A percentile compares a stretch with the other conserved stretches of the same genome.
Conservation (phyloP, 2,888 invertebrate genomes). For the Cynaeus angustus region DNA sequence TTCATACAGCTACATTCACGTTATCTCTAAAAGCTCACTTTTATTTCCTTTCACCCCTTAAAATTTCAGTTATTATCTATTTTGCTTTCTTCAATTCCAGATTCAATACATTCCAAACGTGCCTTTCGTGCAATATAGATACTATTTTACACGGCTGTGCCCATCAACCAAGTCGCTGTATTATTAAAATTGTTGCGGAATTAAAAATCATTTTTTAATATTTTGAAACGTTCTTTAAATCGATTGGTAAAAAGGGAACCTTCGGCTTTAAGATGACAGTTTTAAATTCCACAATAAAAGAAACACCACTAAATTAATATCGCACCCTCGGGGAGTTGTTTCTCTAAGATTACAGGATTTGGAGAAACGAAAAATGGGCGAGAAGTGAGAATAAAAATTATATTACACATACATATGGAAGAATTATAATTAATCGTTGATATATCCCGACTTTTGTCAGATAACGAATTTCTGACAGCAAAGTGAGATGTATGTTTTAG, state of each 20-base stretch:
- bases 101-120: constrained; percentile 35
- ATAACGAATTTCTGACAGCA: too few relatives aligned
- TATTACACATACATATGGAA: too few relatives aligned
- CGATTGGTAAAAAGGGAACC: too few relatives aligned
- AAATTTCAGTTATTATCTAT: constrained; percentile 43
- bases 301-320: too few relatives aligned
- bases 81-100: constrained; percentile 36
- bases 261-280: too few relatives aligned
- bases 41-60: constrained; percentile 41
- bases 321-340: too few relatives aligned
- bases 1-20: constrained; percentile 42
- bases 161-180: neutral
- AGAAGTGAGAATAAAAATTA: too few relatives aligned
- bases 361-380: too few relatives aligned
- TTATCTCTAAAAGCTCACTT: constrained; percentile 44
- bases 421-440: too few relatives aligned
- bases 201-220: constrained; percentile 5
- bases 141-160: constrained; percentile 25
- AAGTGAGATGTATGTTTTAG: neutral
- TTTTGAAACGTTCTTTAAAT: neutral
- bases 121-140: constrained; percentile 23
- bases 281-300: too few relatives aligned
- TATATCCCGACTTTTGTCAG: too few relatives aligned
- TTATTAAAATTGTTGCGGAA: constrained; percentile 4
- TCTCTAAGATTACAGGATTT: too few relatives aligned